Evolutionary conservation across 2,797 vertebrate genomes (phyloP).

Genomic region (Gambelia wislizenii): DNA sequence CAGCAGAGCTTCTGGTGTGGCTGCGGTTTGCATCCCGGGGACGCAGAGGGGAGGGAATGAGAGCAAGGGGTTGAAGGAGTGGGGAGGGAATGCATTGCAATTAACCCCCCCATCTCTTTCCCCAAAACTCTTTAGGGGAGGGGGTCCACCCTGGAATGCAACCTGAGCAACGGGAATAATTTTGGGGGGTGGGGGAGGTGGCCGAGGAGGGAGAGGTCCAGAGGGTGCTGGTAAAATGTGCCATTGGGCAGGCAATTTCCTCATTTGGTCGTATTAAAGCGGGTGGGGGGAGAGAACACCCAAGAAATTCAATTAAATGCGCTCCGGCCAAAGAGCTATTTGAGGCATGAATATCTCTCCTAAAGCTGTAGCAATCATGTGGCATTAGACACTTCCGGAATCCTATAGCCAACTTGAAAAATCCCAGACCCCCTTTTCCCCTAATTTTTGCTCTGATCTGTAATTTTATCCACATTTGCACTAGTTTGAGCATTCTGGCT

Average conservation of each 20-base stretch:
- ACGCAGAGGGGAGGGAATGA: not conserved
- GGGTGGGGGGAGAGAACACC: slow-evolving; percentile 53
- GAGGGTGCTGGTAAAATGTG: slow-evolving; percentile 62
- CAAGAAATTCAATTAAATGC: slow-evolving; percentile 83
- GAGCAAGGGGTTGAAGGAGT: too few species aligned
- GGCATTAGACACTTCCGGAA: slow-evolving; percentile 92
- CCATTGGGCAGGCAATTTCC: slow-evolving; percentile 76
- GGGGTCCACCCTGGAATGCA: slow-evolving; percentile 31
- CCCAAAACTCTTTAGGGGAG: not conserved
- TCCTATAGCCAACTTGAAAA: slow-evolving; percentile 96
- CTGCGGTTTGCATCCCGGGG: not conserved
- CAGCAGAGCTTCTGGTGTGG: not conserved
- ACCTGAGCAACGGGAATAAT: slow-evolving; percentile 46
- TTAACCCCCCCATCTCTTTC: slow-evolving; percentile 39
- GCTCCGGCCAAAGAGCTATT: slow-evolving; percentile 81
- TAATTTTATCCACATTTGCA: slow-evolving; percentile 99
- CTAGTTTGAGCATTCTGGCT: slow-evolving; percentile 98
- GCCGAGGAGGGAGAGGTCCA: not conserved
- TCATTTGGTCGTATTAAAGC: slow-evolving; percentile 80
- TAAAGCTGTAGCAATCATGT: slow-evolving; percentile 86
- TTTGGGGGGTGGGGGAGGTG: not conserved
- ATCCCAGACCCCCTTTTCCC: slow-evolving; percentile 94
- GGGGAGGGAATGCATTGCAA: slow-evolving; percentile 21
- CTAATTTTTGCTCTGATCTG: slow-evolving; percentile 99
- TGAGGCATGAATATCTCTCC: slow-evolving; percentile 82